Evolutionary conservation across 2,113 vertebrate genomes (phyloP).

Genomic region (Grallaria varia): DNA sequence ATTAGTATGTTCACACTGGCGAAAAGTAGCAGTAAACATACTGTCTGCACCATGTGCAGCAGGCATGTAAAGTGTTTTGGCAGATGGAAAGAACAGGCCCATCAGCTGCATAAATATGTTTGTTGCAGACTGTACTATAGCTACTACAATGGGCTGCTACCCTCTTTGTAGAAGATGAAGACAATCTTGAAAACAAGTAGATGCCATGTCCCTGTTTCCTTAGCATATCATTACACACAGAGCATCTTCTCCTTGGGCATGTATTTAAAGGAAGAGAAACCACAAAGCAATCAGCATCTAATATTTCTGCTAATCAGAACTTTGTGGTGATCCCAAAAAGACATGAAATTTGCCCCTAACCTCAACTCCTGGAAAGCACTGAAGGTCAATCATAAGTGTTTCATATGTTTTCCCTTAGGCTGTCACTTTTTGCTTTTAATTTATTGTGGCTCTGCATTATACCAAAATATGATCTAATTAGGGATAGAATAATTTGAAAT

Average conservation of each 20-base stretch:
- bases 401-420: background rate
- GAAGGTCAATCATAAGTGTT: background rate
- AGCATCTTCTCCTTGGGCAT: background rate
- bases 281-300: background rate
- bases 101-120: background rate
- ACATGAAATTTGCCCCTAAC: background rate
- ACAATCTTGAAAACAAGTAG: background rate
- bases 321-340: background rate
- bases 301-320: background rate
- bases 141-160: background rate
- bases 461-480: background rate
- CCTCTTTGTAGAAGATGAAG: background rate
- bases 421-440: background rate
- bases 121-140: background rate
- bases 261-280: background rate
- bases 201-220: background rate
- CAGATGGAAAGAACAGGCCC: background rate
- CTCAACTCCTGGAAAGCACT: background rate
- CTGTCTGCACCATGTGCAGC: background rate
- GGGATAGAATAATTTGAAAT: background rate
- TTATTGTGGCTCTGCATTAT: background rate
- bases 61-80: background rate
- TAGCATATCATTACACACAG: background rate
- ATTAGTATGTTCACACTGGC: background rate
- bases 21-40: background rate